phyloP scores from a whole-genome alignment of 1,140 invertebrate species.

The Tachypleus tridentatus region DNA sequence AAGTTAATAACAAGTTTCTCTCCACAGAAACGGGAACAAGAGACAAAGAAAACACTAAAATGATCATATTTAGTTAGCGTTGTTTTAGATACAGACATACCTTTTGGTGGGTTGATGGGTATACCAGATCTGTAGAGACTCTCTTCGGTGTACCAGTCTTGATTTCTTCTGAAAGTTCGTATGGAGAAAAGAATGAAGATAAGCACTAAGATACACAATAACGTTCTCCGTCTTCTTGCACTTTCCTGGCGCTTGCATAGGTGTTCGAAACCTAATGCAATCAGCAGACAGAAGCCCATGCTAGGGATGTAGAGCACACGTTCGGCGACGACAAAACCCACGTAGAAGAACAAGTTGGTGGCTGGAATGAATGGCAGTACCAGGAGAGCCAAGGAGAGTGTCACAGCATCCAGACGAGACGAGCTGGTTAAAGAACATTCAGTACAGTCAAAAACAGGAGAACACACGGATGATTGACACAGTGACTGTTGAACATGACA shows the following conservation, averaged over 20 bases:
- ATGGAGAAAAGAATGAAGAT: constrained; percentile 42
- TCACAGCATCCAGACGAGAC: constrained; percentile 24
- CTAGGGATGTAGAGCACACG: constrained; percentile 88
- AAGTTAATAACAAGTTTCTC: too few species aligned
- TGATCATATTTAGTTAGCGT: too few species aligned
- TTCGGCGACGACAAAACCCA: constrained; percentile 93
- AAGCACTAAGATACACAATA: constrained; percentile 27
- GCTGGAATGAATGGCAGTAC: constrained; percentile 84
- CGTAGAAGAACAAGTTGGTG: constrained; percentile 77
- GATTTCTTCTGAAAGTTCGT: constrained; percentile 65
- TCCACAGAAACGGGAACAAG: too few species aligned
- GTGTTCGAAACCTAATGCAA: constrained; percentile 50
- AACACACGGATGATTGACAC: too few species aligned
- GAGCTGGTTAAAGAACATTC: too few species aligned
- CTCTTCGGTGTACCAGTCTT: constrained; percentile 87
- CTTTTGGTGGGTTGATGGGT: constrained; percentile 91
- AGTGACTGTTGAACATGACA: too few species aligned
- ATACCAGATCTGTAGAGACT: constrained; percentile 82
- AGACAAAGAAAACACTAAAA: too few species aligned
- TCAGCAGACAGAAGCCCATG: constrained; percentile 81
- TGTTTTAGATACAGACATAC: constrained; percentile 43
- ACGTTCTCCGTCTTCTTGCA: constrained; percentile 3
- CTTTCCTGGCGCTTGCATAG: constrained; percentile 13
- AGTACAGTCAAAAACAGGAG: too few species aligned
- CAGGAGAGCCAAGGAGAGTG: constrained; percentile 50